These are phyloP conservation scores for Psittacula derbiana DNA, from an alignment of 2,797 vertebrate genomes.

Conservation along the genomic window DNA sequence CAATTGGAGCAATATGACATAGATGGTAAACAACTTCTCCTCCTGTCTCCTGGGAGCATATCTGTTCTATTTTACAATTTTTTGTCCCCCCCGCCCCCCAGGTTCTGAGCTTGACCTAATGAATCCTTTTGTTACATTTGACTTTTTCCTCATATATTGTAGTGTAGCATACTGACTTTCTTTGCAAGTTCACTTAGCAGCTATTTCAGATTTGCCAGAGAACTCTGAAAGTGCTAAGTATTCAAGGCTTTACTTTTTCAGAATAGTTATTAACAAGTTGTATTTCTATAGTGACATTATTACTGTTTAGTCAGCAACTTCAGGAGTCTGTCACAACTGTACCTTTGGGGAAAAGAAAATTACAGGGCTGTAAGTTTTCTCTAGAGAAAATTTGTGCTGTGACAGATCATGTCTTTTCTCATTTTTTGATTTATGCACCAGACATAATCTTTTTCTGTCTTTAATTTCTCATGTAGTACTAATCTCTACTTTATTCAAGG, in stretches of 20 bases:
- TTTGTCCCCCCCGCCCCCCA: no score
- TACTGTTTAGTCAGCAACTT: constrained; percentile 44
- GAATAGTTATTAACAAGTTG: background rate
- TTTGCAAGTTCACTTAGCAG: background rate
- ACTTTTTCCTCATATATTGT: background rate
- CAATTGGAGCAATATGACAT: background rate
- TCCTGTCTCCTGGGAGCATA: background rate
- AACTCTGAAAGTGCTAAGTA: background rate
- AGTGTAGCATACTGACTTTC: background rate
- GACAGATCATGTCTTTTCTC: background rate
- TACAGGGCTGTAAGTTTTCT: background rate
- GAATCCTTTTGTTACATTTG: background rate
- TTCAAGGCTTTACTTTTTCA: background rate
- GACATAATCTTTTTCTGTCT: background rate
- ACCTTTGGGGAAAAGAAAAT: constrained; percentile 11
- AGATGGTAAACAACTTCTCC: background rate
- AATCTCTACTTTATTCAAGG: background rate
- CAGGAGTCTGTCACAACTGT: constrained; percentile 18
- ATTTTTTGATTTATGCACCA: background rate
- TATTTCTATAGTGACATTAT: background rate
- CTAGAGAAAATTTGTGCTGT: background rate
- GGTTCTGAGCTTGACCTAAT: background rate
- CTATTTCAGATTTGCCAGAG: background rate
- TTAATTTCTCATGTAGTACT: background rate
- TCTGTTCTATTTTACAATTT: background rate